A percentile compares a stretch with the other conserved stretches of the same genome.
phyloP scores from a whole-genome alignment of 2,113 vertebrate genomes.

The Panthera leo region DNA sequence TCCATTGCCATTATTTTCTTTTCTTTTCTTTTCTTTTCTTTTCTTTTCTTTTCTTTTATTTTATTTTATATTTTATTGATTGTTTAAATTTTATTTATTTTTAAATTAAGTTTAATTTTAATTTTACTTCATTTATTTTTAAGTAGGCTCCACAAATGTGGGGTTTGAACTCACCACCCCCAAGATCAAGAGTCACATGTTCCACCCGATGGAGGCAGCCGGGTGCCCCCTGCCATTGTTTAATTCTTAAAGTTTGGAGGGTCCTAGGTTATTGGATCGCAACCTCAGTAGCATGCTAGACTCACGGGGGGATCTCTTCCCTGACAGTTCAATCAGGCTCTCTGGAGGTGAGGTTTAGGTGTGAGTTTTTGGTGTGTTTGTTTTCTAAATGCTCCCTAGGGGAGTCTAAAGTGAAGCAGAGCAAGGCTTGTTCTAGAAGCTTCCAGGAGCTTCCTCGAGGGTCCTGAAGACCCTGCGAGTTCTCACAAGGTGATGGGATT shows the following conservation, averaged over 20 bases:
- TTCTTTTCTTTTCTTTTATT: too few relatives aligned
- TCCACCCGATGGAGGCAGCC: too few relatives aligned
- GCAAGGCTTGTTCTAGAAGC: not conserved
- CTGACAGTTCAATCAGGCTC: not conserved
- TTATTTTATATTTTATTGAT: too few relatives aligned
- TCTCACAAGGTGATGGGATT: not conserved
- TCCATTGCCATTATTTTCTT: not conserved
- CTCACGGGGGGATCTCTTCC: not conserved
- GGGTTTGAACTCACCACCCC: too few relatives aligned
- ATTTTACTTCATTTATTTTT: too few relatives aligned
- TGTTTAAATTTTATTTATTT: too few relatives aligned
- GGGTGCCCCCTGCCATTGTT: not conserved
- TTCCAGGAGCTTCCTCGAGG: not conserved
- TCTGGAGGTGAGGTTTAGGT: not conserved
- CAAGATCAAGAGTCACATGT: too few relatives aligned
- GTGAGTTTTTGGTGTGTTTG: not conserved
- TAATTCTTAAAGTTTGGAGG: not conserved
- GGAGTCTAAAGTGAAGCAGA: not conserved
- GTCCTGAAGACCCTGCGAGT: not conserved
- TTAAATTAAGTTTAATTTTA: too few relatives aligned
- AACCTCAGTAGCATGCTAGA: not conserved
- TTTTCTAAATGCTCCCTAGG: not conserved
- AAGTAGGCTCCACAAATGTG: too few relatives aligned
- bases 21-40: too few relatives aligned
- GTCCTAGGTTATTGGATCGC: not conserved